Evolutionary conservation across 2,113 vertebrate species (phyloP).

Genomic region (Pan troglodytes): NHGRI_mPanTro3-v2.1_pri NC_072413.2:70383001-70383500

Average conservation of each 20-base stretch:
- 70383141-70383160: background rate
- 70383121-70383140: background rate
- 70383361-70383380: accelerated
- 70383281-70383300: background rate
- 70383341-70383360: background rate
- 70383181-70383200: background rate
- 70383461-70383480: background rate
- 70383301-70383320: background rate
- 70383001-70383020: background rate
- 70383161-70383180: background rate
- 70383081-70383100: background rate
- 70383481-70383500: accelerated
- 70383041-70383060: background rate
- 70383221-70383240: background rate
- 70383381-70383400: background rate
- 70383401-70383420: background rate
- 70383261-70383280: background rate
- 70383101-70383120: background rate
- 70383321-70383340: background rate
- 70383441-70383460: accelerated
- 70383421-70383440: background rate
- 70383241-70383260: background rate
- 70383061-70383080: no score
- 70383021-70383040: background rate
- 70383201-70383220: background rate